A percentile compares a stretch with the other conserved stretches of the same genome.
These are phyloP conservation scores for Malacosoma neustria DNA, from an alignment of 2,888 invertebrate genomes.

Conservation along the genomic window DNA sequence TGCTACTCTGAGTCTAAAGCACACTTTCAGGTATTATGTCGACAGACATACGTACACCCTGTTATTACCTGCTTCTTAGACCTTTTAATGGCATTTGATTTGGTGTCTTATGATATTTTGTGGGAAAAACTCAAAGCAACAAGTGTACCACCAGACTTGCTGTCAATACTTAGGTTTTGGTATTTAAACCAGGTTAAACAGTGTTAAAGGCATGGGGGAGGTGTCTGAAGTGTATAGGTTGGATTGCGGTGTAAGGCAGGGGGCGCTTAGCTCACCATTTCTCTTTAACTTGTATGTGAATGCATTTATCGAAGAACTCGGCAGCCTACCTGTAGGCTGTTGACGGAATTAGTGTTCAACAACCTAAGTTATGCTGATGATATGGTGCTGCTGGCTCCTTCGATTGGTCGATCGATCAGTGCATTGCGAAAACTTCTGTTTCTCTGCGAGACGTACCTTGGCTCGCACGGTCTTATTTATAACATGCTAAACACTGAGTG, in stretches of 20 bases:
- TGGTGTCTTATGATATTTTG: not conserved
- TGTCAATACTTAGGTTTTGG: not conserved
- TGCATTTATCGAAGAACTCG: too few species aligned
- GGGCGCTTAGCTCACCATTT: too few species aligned
- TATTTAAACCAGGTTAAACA: not conserved
- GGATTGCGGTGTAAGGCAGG: not conserved
- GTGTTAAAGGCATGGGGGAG: too few species aligned
- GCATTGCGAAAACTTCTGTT: not conserved
- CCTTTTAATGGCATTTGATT: not conserved
- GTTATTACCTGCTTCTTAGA: not conserved
- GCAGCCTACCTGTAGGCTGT: not conserved
- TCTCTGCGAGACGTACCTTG: not conserved
- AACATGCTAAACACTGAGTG: too few species aligned
- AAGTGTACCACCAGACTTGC: not conserved
- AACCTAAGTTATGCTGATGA: not conserved
- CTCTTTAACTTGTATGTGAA: too few species aligned
- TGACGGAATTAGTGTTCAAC: not conserved
- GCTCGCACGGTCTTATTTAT: too few species aligned
- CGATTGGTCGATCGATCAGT: too few species aligned
- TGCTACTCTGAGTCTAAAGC: slow-evolving; percentile 2
- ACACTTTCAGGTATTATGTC: slow-evolving; percentile 2
- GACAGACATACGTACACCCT: slow-evolving; percentile 1
- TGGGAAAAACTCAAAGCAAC: not conserved
- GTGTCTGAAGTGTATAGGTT: not conserved
- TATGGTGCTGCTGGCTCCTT: not conserved